A percentile compares a stretch with the other conserved stretches of the same genome.
Evolutionary conservation across 1,140 invertebrate species (phyloP).

Genomic region (Pseudomyrmex cubaensis): DNA sequence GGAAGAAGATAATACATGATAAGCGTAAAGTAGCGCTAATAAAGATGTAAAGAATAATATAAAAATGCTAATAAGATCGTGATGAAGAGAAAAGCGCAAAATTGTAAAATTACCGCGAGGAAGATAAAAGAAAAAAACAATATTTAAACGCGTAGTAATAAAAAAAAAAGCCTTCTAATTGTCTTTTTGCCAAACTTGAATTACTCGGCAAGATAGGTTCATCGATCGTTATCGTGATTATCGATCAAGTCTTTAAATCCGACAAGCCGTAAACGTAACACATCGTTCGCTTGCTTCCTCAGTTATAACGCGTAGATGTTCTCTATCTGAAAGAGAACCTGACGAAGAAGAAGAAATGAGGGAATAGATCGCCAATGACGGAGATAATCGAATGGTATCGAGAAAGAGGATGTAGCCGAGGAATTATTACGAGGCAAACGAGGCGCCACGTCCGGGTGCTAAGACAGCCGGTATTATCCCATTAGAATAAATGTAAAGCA

Average conservation of each 20-base stretch:
- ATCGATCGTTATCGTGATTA: conserved; percentile 11
- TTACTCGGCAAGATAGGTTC: background rate
- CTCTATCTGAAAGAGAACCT: background rate
- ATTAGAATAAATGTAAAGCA: conserved; percentile 81
- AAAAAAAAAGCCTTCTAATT: conserved; percentile 9
- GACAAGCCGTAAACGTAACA: conserved; percentile 30
- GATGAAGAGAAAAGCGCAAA: background rate
- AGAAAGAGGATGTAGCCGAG: background rate
- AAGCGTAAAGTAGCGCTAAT: conserved; percentile 18
- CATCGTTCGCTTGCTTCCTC: background rate
- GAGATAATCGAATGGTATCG: conserved; percentile 60
- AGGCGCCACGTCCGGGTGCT: conserved; percentile 57
- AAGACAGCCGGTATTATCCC: conserved; percentile 72
- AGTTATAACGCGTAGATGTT: conserved; percentile 11
- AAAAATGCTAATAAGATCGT: conserved; percentile 19
- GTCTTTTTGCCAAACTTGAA: background rate
- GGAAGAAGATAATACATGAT: conserved; percentile 38
- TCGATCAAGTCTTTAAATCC: conserved; percentile 38
- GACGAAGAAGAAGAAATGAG: conserved; percentile 1
- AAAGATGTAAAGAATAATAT: conserved; percentile 37
- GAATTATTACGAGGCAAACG: conserved; percentile 64
- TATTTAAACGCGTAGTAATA: background rate
- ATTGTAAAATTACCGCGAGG: conserved; percentile 8
- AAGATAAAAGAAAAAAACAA: background rate
- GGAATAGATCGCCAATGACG: conserved; percentile 28